phyloP scores from a whole-genome alignment of 2,797 vertebrate species.

The Muscicapa comitata region DNA sequence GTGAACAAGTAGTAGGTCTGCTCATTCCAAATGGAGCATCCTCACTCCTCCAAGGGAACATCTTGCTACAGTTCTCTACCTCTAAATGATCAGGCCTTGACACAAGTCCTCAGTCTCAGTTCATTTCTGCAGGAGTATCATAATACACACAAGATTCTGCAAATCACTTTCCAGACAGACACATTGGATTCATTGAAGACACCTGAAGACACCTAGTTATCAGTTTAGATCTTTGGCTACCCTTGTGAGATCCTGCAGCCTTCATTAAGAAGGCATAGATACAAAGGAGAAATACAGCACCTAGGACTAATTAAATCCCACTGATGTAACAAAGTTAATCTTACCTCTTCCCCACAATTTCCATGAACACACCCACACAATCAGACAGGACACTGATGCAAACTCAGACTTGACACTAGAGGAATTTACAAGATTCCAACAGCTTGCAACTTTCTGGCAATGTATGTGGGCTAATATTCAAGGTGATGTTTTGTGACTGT shows the following conservation, averaged over 20 bases:
- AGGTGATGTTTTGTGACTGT: not conserved
- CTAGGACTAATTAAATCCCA: not conserved
- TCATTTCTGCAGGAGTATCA: not conserved
- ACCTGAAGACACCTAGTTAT: not conserved
- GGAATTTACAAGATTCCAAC: not conserved
- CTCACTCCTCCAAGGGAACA: not conserved
- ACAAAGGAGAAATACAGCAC: not conserved
- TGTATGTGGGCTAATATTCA: not conserved
- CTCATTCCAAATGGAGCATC: not conserved
- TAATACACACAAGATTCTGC: not conserved
- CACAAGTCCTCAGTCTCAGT: not conserved
- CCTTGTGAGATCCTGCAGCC: not conserved
- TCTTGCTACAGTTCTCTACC: not conserved
- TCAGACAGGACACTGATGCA: not conserved
- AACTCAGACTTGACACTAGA: not conserved
- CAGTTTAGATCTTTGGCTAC: not conserved
- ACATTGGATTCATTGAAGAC: not conserved
- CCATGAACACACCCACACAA: not conserved
- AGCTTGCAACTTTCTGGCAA: not conserved
- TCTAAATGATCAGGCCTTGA: not conserved
- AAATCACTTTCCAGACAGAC: not conserved
- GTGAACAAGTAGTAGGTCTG: not conserved
- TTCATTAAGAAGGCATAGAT: not conserved
- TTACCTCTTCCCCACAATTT: not conserved
- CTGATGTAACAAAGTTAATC: not conserved